Evolutionary conservation across 2,888 invertebrate genomes (phyloP).

Genomic region (Agonopterix subpropinquella): DNA sequence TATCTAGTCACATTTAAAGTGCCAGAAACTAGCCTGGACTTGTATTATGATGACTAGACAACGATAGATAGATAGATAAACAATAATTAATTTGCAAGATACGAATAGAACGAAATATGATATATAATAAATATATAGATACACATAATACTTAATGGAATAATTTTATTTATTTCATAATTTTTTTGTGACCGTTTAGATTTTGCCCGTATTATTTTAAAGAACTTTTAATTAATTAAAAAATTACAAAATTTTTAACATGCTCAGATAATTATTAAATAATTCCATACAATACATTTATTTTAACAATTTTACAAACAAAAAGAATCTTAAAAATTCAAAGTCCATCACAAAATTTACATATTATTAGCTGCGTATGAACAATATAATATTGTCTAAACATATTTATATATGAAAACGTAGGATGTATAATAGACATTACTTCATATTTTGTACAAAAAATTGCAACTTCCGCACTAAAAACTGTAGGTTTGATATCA

Average conservation of each 20-base stretch:
- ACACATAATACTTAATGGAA: too few relatives aligned
- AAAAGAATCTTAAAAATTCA: background rate
- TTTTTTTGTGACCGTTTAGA: too few relatives aligned
- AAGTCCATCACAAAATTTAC: constrained; percentile 10
- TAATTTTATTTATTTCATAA: too few relatives aligned
- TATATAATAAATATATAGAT: too few relatives aligned
- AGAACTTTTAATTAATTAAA: background rate
- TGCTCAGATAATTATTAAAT: background rate
- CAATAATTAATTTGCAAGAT: too few relatives aligned
- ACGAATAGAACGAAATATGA: too few relatives aligned
- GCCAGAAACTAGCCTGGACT: too few relatives aligned
- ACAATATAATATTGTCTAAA: constrained; percentile 12
- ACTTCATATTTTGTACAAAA: constrained; percentile 29
- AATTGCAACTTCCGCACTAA: constrained; percentile 37
- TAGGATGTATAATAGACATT: constrained; percentile 19
- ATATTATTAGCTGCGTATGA: constrained; percentile 12
- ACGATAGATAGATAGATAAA: too few relatives aligned
- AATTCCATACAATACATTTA: background rate
- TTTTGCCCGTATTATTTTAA: too few relatives aligned
- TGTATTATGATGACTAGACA: too few relatives aligned
- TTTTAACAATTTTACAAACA: background rate
- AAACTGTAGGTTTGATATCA: constrained; percentile 37
- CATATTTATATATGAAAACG: constrained; percentile 9
- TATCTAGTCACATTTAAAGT: too few relatives aligned
- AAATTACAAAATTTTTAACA: background rate